Base-by-base conservation (phyloP, 2,113 vertebrate genomes). In the Rhegmatorhina hoffmannsi region DNA sequence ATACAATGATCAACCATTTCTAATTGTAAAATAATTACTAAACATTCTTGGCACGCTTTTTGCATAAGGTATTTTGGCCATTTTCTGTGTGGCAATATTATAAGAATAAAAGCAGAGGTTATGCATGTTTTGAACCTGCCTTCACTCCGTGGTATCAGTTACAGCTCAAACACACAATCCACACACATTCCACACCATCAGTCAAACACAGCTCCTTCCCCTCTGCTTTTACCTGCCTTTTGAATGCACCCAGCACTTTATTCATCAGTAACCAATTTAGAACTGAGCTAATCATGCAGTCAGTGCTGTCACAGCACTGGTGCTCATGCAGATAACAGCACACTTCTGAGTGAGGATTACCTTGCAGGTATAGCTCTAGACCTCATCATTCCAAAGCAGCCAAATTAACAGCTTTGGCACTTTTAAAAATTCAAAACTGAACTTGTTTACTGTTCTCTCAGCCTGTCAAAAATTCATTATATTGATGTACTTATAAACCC, bases 271-370 rank as follows among this genome's bases (percentile, higher is more conserved):
- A 59, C 34, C 44, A 84, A 75, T 81, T 92, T 58, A 46, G 75
- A 91, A 87, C 72, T 87, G 64, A 95, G 92, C 92, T 90, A 74
- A 92, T 69, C 43, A 6, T 60, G 90, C 84, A 69, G 92, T 63
- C 93, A 70, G 60, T 63, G 68, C 63, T 90, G 60, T 60, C 83
- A 82, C 44, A 89, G 94, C 80, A 14, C 2, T 52, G 69, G 62
- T 59, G 85, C 81, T 43, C 31, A 16, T 59, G 70, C 73, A 89
- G 82, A 36, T 93, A 93, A 81, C 17, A 92, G 78, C 46, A 55
- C 29, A 87, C 91, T 82, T 84, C 92, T 72, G 78, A 95, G 83
- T 59, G 69, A 50, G 94, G 94, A 89, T 94, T 97, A 96, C 74
- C 90, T 91, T 92, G 87, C 93, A 93, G 94, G 76, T 49, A 58